Evolutionary conservation across 2,888 invertebrate genomes (phyloP).

Genomic region (Lissocephala sabroskyi): DNA sequence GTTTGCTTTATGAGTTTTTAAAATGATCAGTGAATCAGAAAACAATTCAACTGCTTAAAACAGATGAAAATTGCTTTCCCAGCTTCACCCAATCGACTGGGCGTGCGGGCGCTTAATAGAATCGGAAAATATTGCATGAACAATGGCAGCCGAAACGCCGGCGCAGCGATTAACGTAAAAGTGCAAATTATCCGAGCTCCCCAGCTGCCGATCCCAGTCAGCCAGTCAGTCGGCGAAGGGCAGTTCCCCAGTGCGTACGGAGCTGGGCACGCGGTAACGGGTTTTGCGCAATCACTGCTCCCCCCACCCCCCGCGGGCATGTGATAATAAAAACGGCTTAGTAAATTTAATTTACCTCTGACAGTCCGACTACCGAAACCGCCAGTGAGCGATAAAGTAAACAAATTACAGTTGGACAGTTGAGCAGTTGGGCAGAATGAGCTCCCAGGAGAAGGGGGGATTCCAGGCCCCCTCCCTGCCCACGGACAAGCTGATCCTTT

Average conservation of each 20-base stretch:
- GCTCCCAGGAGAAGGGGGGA: no score
- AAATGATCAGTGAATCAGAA: no score
- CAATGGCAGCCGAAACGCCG: no score
- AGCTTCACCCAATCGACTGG: no score
- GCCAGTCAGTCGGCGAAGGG: slow-evolving; percentile 16
- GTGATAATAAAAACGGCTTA: slow-evolving; percentile 34
- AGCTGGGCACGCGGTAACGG: slow-evolving; percentile 17
- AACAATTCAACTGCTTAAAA: no score
- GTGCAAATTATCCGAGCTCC: slow-evolving; percentile 43
- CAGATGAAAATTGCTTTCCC: no score
- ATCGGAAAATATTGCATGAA: no score
- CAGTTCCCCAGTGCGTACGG: slow-evolving; percentile 22
- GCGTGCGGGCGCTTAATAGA: no score
- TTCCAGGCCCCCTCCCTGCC: slow-evolving; percentile 65
- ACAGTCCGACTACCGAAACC: neutral
- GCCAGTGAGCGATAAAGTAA: slow-evolving; percentile 6
- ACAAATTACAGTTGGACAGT: neutral
- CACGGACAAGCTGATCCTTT: slow-evolving; percentile 75
- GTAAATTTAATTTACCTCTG: slow-evolving; percentile 4
- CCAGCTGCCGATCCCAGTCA: slow-evolving; percentile 10
- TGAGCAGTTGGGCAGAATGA: slow-evolving; percentile 24
- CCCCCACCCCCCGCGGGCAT: slow-evolving; percentile 26
- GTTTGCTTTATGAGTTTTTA: no score
- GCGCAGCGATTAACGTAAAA: slow-evolving; percentile 7
- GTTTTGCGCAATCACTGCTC: slow-evolving; percentile 6